Base-by-base conservation (phyloP, 2,797 vertebrate genomes). In the Cossypha heuglini region DNA sequence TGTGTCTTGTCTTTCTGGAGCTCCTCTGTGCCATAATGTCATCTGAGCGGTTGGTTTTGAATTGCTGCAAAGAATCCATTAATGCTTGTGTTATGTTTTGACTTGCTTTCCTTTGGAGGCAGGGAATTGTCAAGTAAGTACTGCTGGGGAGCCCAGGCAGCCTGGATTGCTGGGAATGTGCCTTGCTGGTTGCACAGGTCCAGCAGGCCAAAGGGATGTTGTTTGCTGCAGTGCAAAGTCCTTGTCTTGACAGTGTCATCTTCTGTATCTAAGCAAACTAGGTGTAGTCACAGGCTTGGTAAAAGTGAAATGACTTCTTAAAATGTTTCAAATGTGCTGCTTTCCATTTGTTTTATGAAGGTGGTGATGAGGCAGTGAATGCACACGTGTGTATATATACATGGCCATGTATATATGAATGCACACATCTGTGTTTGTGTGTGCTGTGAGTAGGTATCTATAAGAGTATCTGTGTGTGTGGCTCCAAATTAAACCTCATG, bases 91-190 rank as follows among this genome's bases (percentile, higher is more conserved):
- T 99, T 99, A 94, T 99, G 98, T 99, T 99, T 99, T 98, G 98
- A 98, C 98, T 99, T 99, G 99, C 99, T 98, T 99, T 99, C 98
- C 98, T 98, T 98, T 99, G 99, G 99, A 99, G 99, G 99, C 99
- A 99, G 99, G 99, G 99, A 98, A 99, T 99, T 98, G 98, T 99
- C 98, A 99, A 99, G 99, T 99, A 98, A 98, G 99, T 99, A 99
- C 97, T 63, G 81, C 26, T 74, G 40, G 67, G 26, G 77, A 90
- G 86, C 76, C 62, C 82, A 91, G 90, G 87, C 49, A 84, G 92
- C 71, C 83, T 92, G 94, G 79, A 54, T 93, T 94, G 89, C 66
- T 45, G 71, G 94, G 86, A 91, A 84, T 92, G 83, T 91, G 55
- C 88, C 37, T 11, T 83, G 90, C 73, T 87, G 93, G 90, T 51